These are phyloP conservation scores for Oncorhynchus masou DNA, from an alignment of 2,113 vertebrate genomes.

Conservation along the genomic window DNA sequence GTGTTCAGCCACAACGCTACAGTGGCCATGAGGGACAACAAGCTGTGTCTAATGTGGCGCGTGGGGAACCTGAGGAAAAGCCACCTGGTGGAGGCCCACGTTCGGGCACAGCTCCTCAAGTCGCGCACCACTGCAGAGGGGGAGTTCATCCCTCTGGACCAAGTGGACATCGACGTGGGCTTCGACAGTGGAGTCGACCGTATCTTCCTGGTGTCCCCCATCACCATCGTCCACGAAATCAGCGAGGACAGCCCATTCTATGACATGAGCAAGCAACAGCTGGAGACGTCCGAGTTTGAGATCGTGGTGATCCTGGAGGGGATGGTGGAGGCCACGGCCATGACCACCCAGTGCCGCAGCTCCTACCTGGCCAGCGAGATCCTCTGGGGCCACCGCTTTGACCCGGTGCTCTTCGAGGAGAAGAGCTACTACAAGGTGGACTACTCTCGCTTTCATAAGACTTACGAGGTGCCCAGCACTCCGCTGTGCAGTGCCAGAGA, in stretches of 20 bases:
- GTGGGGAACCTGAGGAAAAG: constrained; percentile 95
- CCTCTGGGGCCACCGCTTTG: constrained; percentile 95
- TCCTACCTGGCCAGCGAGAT: constrained; percentile 91
- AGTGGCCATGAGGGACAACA: constrained; percentile 93
- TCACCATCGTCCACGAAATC: constrained; percentile 95
- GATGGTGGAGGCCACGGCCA: constrained; percentile 97
- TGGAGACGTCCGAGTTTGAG: constrained; percentile 91
- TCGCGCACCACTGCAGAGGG: constrained; percentile 92
- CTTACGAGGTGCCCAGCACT: constrained; percentile 93
- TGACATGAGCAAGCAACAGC: constrained; percentile 88
- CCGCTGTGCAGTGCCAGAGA: constrained; percentile 94
- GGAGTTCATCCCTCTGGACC: constrained; percentile 96
- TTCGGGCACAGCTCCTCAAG: constrained; percentile 91
- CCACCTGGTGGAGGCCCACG: constrained; percentile 93
- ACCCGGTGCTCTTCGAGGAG: constrained; percentile 94
- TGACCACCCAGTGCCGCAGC: constrained; percentile 98
- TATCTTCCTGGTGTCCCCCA: constrained; percentile 94
- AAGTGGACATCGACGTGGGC: constrained; percentile 94
- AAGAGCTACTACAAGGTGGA: constrained; percentile 98
- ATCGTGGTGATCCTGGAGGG: constrained; percentile 98
- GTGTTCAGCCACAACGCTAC: constrained; percentile 94
- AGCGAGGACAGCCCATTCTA: constrained; percentile 93
- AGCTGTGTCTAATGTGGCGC: constrained; percentile 96
- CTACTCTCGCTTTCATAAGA: constrained; percentile 97
- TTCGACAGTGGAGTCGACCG: constrained; percentile 96